Evolutionary conservation across 2,113 vertebrate genomes (phyloP).

Genomic region (Merops nubicus): DNA sequence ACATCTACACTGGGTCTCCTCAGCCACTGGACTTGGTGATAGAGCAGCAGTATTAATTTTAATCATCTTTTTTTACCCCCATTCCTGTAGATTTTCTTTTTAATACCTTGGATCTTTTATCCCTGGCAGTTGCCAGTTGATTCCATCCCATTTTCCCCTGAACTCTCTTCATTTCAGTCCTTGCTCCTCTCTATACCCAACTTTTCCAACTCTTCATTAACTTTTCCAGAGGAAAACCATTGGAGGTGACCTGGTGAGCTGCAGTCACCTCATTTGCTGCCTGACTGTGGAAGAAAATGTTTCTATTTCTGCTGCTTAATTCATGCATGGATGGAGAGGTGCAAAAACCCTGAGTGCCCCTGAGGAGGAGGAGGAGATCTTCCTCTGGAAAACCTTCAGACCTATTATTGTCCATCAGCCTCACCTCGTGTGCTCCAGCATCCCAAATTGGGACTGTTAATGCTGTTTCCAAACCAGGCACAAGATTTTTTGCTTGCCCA

Average conservation of each 20-base stretch:
- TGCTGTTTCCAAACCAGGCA: background rate
- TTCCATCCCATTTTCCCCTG: background rate
- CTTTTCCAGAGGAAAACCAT: background rate
- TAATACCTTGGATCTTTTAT: background rate
- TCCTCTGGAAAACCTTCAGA: background rate
- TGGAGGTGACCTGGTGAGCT: background rate
- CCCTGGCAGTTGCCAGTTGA: background rate
- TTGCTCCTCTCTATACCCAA: background rate
- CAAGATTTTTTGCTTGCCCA: background rate
- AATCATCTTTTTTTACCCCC: background rate
- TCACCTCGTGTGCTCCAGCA: background rate
- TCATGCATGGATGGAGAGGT: background rate
- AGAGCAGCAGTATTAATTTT: background rate
- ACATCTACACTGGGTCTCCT: no score
- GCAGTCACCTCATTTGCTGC: background rate
- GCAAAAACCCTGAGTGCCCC: background rate
- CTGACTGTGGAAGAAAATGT: background rate
- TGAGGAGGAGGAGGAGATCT: background rate
- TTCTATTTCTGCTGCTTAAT: background rate
- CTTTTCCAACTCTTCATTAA: background rate
- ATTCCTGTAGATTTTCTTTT: background rate
- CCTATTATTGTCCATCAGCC: background rate
- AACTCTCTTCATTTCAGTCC: background rate
- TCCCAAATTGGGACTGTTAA: background rate
- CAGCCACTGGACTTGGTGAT: background rate